Conservation (phyloP, 2,888 invertebrate genomes). For the Lasioglossum figueresi region DNA sequence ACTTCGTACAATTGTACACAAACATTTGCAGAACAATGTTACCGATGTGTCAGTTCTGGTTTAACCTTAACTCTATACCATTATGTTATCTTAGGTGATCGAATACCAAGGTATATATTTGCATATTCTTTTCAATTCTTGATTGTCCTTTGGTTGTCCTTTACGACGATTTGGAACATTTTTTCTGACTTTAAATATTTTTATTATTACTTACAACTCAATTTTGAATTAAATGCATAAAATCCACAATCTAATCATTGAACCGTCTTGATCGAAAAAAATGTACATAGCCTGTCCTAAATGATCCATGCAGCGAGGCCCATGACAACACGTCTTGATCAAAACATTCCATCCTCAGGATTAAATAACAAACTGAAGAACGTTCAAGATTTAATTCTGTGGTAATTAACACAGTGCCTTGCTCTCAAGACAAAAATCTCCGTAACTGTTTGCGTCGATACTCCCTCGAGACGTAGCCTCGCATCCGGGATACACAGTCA, state of each 20-base stretch:
- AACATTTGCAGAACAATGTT: neutral
- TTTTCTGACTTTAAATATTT: too few species aligned
- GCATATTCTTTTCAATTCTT: neutral
- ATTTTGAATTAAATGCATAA: too few species aligned
- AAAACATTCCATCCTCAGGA: neutral
- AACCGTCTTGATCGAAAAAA: neutral
- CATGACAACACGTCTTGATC: neutral
- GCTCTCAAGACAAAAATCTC: neutral
- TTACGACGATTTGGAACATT: too few species aligned
- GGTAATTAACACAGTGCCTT: neutral
- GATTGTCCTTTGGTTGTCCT: neutral
- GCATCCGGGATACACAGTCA: conserved; percentile 2
- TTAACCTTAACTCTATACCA: neutral
- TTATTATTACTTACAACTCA: too few species aligned
- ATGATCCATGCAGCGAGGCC: neutral
- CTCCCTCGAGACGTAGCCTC: conserved; percentile 19
- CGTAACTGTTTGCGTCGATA: conserved; percentile 31
- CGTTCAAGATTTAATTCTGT: neutral
- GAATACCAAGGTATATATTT: neutral
- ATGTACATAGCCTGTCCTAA: neutral
- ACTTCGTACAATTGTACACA: neutral
- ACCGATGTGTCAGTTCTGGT: neutral
- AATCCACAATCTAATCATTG: too few species aligned
- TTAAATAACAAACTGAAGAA: neutral
- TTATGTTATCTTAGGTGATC: too few species aligned